Evolutionary conservation across 2,797 vertebrate species (phyloP).

Genomic region (Macrochelys suwanniensis): DNA sequence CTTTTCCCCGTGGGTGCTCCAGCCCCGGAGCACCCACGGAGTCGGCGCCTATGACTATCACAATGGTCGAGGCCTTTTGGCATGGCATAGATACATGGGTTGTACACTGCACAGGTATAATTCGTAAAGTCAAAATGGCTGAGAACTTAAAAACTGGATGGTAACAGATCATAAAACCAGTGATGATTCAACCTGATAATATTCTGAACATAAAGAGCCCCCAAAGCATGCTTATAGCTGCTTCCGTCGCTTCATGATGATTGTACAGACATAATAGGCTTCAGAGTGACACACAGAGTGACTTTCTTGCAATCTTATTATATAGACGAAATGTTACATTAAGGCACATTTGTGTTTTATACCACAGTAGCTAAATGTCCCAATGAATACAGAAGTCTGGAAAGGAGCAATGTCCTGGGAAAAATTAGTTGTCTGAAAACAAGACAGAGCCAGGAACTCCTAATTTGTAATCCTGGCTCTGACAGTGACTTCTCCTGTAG

Average conservation of each 20-base stretch:
- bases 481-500: neutral
- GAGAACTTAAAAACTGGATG: neutral
- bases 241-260: neutral
- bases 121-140: neutral
- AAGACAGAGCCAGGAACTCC: neutral
- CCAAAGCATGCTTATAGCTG: neutral
- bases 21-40: too few species aligned
- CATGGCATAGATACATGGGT: neutral
- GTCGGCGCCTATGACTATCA: too few species aligned
- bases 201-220: neutral
- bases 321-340: conserved; percentile 3
- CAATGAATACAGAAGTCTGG: neutral
- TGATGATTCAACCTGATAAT: neutral
- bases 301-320: neutral
- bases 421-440: neutral
- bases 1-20: too few species aligned
- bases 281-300: neutral
- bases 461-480: conserved; percentile 8
- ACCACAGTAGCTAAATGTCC: neutral
- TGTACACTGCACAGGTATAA: neutral
- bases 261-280: neutral
- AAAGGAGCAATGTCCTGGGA: neutral
- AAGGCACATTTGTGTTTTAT: neutral
- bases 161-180: neutral
- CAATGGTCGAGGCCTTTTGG: neutral